A percentile compares a stretch with the other conserved stretches of the same genome.
These are phyloP conservation scores for Podarcis raffonei DNA, from an alignment of 2,113 vertebrate genomes.

Conservation along the genomic window DNA sequence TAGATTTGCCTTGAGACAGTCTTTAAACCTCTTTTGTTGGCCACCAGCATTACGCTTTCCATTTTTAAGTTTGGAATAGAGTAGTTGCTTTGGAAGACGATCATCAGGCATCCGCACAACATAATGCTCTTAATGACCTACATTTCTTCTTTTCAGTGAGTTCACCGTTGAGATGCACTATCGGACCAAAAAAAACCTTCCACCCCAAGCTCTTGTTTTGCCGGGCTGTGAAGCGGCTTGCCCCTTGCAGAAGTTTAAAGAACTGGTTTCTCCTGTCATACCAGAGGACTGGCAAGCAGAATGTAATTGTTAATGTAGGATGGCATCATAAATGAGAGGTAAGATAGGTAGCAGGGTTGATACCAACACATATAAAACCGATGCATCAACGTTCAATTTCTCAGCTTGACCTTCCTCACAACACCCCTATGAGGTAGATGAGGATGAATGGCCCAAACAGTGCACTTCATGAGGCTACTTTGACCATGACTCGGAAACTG, in stretches of 20 bases:
- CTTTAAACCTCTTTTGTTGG: too few species aligned
- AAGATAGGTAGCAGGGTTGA: not conserved
- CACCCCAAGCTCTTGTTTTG: constrained; percentile 78
- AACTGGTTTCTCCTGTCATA: constrained; percentile 79
- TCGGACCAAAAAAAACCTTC: constrained; percentile 75
- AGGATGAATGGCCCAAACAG: too few species aligned
- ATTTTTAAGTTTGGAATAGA: too few species aligned
- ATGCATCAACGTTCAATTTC: not conserved
- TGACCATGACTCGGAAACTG: too few species aligned
- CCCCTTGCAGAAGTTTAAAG: constrained; percentile 79
- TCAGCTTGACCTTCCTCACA: too few species aligned
- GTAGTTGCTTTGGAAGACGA: too few species aligned
- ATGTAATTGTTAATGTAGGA: constrained; percentile 63
- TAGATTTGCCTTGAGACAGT: too few species aligned
- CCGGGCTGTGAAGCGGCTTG: constrained; percentile 84
- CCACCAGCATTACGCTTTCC: too few species aligned
- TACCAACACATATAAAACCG: not conserved
- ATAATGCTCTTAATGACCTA: not conserved
- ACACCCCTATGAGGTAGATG: too few species aligned
- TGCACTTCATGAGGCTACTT: too few species aligned
- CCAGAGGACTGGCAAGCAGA: constrained; percentile 80
- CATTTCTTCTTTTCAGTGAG: constrained; percentile 50
- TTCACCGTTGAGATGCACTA: constrained; percentile 85
- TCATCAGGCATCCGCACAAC: too few species aligned
- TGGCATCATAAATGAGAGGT: not conserved